Percentiles rank a stretch among this genome's conserved stretches.
Evolutionary conservation across 2,888 invertebrate genomes (phyloP).

Genomic region (Cetonia aurata): DNA sequence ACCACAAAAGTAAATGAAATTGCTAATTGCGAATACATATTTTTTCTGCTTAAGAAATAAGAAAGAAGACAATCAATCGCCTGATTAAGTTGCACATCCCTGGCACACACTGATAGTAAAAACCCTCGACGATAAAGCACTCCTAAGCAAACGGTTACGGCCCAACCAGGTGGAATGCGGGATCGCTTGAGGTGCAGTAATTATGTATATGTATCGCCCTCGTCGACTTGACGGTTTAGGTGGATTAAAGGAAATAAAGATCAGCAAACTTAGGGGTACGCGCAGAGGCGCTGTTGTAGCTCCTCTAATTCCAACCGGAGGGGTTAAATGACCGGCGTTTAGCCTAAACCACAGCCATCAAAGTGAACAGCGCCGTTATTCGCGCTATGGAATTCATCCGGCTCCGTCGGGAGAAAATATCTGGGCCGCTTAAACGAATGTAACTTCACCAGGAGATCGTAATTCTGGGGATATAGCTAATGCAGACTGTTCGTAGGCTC

Average conservation of each 20-base stretch:
- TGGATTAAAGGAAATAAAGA: slow-evolving; percentile 56
- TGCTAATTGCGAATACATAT: too few species aligned
- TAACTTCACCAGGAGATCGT: slow-evolving; percentile 57
- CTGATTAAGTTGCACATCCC: slow-evolving; percentile 10
- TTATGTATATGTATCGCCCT: slow-evolving; percentile 46
- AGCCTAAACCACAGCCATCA: slow-evolving; percentile 54
- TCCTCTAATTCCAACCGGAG: slow-evolving; percentile 57
- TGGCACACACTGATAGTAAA: slow-evolving; percentile 2
- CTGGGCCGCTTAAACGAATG: slow-evolving; percentile 53
- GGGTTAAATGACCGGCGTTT: slow-evolving; percentile 59
- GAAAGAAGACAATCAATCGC: background rate
- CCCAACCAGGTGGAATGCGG: slow-evolving; percentile 19
- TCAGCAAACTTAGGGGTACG: slow-evolving; percentile 54
- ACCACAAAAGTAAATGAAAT: too few species aligned
- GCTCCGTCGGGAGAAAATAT: slow-evolving; percentile 52
- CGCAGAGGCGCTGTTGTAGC: slow-evolving; percentile 57
- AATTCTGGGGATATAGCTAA: slow-evolving; percentile 58
- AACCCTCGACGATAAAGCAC: slow-evolving; percentile 10
- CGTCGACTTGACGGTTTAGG: slow-evolving; percentile 51
- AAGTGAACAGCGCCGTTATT: slow-evolving; percentile 52
- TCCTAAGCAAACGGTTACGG: slow-evolving; percentile 13
- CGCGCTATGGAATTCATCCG: slow-evolving; percentile 48
- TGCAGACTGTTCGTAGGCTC: slow-evolving; percentile 53
- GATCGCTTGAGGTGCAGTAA: slow-evolving; percentile 22
- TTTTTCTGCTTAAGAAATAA: slow-evolving; percentile 1